Percentiles rank a stretch among this genome's conserved stretches.
Evolutionary conservation across 2,888 invertebrate species (phyloP).

Genomic region (Apodemia zela): DNA sequence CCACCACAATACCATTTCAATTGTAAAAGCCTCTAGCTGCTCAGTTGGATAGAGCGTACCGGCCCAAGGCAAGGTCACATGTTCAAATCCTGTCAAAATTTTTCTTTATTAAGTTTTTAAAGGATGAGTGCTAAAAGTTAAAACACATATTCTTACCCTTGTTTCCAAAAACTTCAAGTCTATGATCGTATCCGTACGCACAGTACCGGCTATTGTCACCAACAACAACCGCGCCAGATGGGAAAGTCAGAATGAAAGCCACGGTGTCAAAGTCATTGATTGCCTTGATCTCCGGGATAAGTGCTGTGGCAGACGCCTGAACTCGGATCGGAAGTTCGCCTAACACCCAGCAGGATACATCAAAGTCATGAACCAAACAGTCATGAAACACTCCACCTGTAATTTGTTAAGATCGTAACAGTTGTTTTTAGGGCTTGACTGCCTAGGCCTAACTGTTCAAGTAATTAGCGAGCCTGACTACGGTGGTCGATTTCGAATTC

Average conservation of each 20-base stretch:
- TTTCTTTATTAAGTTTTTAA: no score
- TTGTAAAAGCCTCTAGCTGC: no score
- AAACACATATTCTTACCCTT: slow-evolving; percentile 59
- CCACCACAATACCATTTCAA: no score
- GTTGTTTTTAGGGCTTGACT: no score
- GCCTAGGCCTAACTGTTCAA: no score
- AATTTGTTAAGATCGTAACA: background rate
- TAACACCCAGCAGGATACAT: slow-evolving; percentile 82
- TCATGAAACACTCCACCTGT: slow-evolving; percentile 86
- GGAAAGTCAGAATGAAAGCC: slow-evolving; percentile 79
- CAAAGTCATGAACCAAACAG: slow-evolving; percentile 85
- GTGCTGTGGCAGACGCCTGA: slow-evolving; percentile 71
- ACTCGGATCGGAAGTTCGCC: slow-evolving; percentile 82
- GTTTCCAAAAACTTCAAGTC: slow-evolving; percentile 83
- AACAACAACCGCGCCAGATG: slow-evolving; percentile 81
- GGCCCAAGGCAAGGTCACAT: no score
- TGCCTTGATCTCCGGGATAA: slow-evolving; percentile 80
- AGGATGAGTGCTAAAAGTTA: no score
- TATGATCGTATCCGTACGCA: slow-evolving; percentile 84
- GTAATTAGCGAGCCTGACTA: no score
- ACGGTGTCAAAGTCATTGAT: slow-evolving; percentile 84
- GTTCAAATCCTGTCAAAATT: no score
- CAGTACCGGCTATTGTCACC: slow-evolving; percentile 83
- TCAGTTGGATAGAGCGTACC: no score
- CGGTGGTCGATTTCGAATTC: no score